Conservation (phyloP, 1,140 invertebrate species). For the Trichonephila clavipes region DNA sequence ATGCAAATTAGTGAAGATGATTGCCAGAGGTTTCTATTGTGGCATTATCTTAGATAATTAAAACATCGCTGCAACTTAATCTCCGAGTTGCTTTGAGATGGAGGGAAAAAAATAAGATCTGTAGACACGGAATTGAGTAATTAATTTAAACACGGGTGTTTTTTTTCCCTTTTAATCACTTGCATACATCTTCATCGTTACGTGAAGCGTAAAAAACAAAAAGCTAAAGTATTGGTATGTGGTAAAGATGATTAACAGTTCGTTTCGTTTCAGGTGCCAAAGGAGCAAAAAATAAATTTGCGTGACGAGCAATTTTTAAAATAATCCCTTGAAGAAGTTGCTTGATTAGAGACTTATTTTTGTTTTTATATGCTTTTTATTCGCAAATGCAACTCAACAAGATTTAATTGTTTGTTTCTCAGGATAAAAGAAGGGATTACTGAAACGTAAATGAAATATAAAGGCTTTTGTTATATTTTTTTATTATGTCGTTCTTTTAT, state of each 20-base stretch:
- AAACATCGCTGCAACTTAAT: background rate
- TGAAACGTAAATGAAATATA: no score
- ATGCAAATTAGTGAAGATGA: background rate
- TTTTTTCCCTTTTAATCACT: background rate
- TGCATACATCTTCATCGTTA: background rate
- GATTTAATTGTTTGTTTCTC: no score
- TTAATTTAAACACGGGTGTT: background rate
- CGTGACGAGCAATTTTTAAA: background rate
- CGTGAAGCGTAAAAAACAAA: background rate
- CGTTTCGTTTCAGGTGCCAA: background rate
- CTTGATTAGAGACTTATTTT: background rate
- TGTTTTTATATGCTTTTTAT: background rate
- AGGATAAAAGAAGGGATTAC: no score
- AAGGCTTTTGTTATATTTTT: no score
- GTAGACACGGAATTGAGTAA: background rate
- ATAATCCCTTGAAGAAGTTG: background rate
- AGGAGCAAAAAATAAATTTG: background rate
- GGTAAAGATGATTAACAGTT: conserved; percentile 12
- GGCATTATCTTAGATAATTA: background rate
- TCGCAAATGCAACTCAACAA: background rate
- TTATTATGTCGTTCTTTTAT: no score
- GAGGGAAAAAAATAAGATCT: background rate
- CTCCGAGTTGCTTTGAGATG: background rate
- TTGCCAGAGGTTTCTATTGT: background rate
- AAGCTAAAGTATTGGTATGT: background rate